A percentile compares a stretch with the other conserved stretches of the same genome.
Conservation (phyloP, 2,888 invertebrate species). For the Baccha elongata region DNA sequence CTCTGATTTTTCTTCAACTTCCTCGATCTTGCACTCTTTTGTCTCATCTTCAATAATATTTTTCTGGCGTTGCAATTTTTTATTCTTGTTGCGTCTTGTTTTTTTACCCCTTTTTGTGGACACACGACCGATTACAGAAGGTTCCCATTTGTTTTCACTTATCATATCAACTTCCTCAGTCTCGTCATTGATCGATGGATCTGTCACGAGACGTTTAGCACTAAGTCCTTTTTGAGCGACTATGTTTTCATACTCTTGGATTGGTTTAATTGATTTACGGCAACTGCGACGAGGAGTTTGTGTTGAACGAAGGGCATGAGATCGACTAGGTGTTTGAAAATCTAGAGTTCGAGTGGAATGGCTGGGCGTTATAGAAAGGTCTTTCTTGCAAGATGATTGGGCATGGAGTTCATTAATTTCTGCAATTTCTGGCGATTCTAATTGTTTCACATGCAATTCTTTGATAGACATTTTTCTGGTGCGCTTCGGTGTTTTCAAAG, state of each 20-base stretch:
- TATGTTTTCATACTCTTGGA: conserved; percentile 79
- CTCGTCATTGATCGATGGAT: background rate
- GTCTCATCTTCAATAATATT: conserved; percentile 2
- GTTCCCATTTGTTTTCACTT: conserved; percentile 75
- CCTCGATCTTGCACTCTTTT: conserved; percentile 6
- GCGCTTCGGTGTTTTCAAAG: conserved; percentile 44
- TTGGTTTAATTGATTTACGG: conserved; percentile 79
- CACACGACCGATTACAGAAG: conserved; percentile 77
- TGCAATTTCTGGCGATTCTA: conserved; percentile 2
- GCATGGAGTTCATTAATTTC: conserved; percentile 1
- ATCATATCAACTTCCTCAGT: conserved; percentile 18
- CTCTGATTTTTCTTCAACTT: background rate
- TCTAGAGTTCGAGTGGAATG: background rate
- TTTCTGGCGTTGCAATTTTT: conserved; percentile 21
- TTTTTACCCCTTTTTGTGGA: conserved; percentile 76
- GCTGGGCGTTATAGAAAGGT: conserved; percentile 25
- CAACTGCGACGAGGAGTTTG: conserved; percentile 79
- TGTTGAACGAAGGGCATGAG: background rate
- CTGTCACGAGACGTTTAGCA: conserved; percentile 8
- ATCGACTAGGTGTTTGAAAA: conserved; percentile 37
- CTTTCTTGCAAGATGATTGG: background rate
- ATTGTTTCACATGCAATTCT: background rate
- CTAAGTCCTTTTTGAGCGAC: conserved; percentile 72
- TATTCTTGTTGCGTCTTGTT: conserved; percentile 27
- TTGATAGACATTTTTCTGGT: conserved; percentile 4